Conservation (phyloP, 2,113 vertebrate species). For the Neofelis nebulosa region DNA sequence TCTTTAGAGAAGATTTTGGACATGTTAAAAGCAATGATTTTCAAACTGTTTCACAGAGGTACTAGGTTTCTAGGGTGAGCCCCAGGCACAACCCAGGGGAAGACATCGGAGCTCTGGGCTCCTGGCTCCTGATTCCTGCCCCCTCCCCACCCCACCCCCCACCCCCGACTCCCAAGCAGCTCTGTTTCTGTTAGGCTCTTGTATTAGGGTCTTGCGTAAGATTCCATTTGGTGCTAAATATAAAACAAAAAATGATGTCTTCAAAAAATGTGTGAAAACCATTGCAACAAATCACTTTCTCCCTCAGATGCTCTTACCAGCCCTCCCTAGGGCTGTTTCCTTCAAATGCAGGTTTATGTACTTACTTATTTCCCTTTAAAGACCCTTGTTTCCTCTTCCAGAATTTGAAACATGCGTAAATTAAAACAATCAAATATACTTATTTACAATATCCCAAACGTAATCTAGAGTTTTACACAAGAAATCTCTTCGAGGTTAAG, state of each 20-base stretch:
- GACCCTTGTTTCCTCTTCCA: not conserved
- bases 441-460: not conserved
- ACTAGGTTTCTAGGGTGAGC: not conserved
- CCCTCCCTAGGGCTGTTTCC: not conserved
- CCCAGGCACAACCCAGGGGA: not conserved
- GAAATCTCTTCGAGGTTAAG: not conserved
- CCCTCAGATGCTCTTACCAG: not conserved
- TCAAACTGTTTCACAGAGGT: not conserved
- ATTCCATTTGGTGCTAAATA: slow-evolving; percentile 47
- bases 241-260: slow-evolving; percentile 55
- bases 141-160: not conserved
- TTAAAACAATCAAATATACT: not conserved
- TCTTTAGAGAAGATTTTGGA: not conserved
- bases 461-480: not conserved
- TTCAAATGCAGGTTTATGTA: no score
- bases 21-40: slow-evolving; percentile 10
- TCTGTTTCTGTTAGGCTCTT: slow-evolving; percentile 36
- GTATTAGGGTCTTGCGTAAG: slow-evolving; percentile 21
- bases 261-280: slow-evolving; percentile 25
- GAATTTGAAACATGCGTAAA: not conserved
- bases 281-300: not conserved
- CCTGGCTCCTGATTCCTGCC: not conserved
- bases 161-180: not conserved
- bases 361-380: not conserved
- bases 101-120: not conserved